These are phyloP conservation scores for Drosophila pseudotakahashii DNA, from an alignment of 2,888 invertebrate species.

Conservation along the genomic window DNA sequence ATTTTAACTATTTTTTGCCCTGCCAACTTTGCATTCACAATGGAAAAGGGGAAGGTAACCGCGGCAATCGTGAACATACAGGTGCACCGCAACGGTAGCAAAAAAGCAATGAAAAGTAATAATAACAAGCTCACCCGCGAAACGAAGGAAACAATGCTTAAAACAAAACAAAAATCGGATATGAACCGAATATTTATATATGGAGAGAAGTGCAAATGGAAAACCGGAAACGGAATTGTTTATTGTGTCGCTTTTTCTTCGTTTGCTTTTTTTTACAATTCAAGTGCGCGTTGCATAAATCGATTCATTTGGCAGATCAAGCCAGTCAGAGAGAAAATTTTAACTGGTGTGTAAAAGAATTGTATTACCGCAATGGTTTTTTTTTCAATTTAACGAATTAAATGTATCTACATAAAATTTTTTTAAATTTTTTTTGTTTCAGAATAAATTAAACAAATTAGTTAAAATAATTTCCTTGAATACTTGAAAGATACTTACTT, in stretches of 20 bases:
- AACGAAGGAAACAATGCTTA: conserved; percentile 13
- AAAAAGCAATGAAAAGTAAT: conserved; percentile 25
- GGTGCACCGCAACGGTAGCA: conserved; percentile 59
- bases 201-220: conserved; percentile 33
- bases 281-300: conserved; percentile 30
- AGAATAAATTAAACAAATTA: no score
- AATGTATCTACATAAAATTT: no score
- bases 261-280: conserved; percentile 14
- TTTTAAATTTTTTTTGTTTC: no score
- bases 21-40: background rate
- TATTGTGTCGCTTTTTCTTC: conserved; percentile 21
- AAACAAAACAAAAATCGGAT: conserved; percentile 31
- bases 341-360: background rate
- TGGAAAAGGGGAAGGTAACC: conserved; percentile 36
- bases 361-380: no score
- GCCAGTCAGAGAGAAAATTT: conserved; percentile 21
- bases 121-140: conserved; percentile 25
- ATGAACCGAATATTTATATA: conserved; percentile 25
- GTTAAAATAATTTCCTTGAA: no score
- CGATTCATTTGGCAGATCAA: conserved; percentile 31
- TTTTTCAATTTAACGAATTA: background rate
- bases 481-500: no score
- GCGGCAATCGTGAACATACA: conserved; percentile 67
- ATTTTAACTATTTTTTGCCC: background rate
- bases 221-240: conserved; percentile 42